Evolutionary conservation across 2,888 invertebrate genomes (phyloP), one percentile per base, ranked within the genome.

Genomic region (Netelia inedita): DNA sequence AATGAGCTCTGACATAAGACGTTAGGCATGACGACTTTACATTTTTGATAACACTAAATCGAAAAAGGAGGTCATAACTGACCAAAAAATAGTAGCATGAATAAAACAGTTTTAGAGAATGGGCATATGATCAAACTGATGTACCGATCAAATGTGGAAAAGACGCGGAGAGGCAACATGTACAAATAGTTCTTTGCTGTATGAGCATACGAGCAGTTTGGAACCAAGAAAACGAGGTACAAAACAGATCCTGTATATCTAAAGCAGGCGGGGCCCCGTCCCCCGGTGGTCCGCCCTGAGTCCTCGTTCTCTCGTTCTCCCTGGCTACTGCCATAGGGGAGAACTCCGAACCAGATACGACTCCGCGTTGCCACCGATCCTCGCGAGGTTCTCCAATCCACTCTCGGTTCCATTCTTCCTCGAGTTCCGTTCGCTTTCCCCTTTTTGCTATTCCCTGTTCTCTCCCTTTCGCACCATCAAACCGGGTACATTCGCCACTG

Each of bases 241-340:
- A 50, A 66, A 65, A 61, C 50, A 68, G 61, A 46, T 55, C 65
- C 66, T 72, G 69, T 79, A 85, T 80, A 83, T 80, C 80, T 79
- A 86, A 87, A 91, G 87, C 92, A 91, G 92, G 93, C 92, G 92
- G 93, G 90, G 92, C 91, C 88, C 89, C 82, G 83, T 80, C 86
- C 87, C 88, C 88, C 87, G 91, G 91, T 92, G 92, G 91, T 91
- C 92, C 90, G 91, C 90, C 92, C 91, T 85, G 87, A 87, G 76
- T 65, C 69, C 82, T 81, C 43, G 73, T 82, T 78, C 79, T 73
- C 74, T 68, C 50, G 68, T 83, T 83, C 68, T 73, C 75, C 66
- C 65, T 55, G 72, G 74, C 68, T 83, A 79, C 80, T 71, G 61
- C 85, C 57, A 75, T 75, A 76, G 75, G 72, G 75, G 79, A 74